Evolutionary conservation across 2,797 vertebrate genomes (phyloP).

Genomic region (Falco biarmicus): DNA sequence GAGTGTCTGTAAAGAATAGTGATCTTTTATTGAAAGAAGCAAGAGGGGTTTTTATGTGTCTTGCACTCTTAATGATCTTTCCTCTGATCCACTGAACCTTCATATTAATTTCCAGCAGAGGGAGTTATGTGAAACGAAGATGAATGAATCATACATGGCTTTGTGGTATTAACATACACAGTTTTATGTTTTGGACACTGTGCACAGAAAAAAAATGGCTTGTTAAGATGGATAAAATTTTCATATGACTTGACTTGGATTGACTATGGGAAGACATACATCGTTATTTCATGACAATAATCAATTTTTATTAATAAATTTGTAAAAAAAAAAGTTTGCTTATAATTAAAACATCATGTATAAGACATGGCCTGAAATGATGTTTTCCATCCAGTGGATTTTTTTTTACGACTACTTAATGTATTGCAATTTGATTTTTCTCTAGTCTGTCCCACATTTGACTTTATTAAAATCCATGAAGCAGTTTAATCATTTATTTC

Average conservation of each 20-base stretch:
- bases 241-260: not conserved
- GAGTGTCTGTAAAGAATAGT: not conserved
- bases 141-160: not conserved
- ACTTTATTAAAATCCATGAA: not conserved
- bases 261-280: not conserved
- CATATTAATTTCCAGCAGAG: conserved; percentile 27
- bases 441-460: not conserved
- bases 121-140: conserved; percentile 21
- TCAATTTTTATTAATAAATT: not conserved
- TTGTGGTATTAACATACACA: not conserved
- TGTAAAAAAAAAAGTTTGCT: not conserved
- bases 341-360: not conserved
- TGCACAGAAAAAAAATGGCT: not conserved
- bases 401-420: not conserved
- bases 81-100: not conserved
- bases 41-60: not conserved
- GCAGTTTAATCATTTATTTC: not conserved
- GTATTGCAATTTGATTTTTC: not conserved
- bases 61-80: not conserved
- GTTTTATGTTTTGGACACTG: not conserved
- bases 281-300: not conserved
- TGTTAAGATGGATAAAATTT: not conserved
- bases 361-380: not conserved
- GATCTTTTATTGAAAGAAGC: not conserved
- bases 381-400: not conserved